A percentile compares a stretch with the other conserved stretches of the same genome.
Conservation (phyloP, 2,888 invertebrate genomes). For the Dolichomitus sp. region DNA sequence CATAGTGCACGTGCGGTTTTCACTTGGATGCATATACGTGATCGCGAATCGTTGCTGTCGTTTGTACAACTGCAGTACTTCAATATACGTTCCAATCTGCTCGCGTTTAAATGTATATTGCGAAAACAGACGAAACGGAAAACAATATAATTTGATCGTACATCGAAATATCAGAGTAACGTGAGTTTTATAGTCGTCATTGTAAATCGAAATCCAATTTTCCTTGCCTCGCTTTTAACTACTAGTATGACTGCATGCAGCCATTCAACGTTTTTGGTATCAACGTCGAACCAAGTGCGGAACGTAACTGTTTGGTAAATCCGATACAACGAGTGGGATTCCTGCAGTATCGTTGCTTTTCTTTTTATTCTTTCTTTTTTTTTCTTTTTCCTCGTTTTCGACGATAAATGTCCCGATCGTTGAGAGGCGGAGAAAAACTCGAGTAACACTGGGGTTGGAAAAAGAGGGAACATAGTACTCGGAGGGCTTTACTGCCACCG, state of each 20-base stretch:
- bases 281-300: constrained; percentile 20
- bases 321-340: constrained; percentile 42
- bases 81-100: constrained; percentile 37
- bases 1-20: constrained; percentile 78
- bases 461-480: background rate
- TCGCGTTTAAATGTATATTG: constrained; percentile 38
- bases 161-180: constrained; percentile 47
- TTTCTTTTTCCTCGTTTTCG: constrained; percentile 21
- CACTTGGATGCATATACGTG: constrained; percentile 69
- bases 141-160: constrained; percentile 60
- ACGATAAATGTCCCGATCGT: constrained; percentile 49
- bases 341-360: constrained; percentile 19
- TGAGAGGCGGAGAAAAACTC: constrained; percentile 25
- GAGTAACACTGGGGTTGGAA: background rate
- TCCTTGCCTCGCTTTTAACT: background rate
- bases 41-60: constrained; percentile 5
- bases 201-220: constrained; percentile 50
- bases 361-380: constrained; percentile 6
- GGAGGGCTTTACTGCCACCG: constrained; percentile 70
- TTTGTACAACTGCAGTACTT: constrained; percentile 44
- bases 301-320: constrained; percentile 50
- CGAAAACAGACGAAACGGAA: constrained; percentile 49
- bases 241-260: background rate
- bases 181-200: constrained; percentile 33
- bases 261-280: constrained; percentile 8